A percentile compares a stretch with the other conserved stretches of the same genome.
Evolutionary conservation across 2,888 invertebrate genomes (phyloP).

Genomic region (Thereva unica): DNA sequence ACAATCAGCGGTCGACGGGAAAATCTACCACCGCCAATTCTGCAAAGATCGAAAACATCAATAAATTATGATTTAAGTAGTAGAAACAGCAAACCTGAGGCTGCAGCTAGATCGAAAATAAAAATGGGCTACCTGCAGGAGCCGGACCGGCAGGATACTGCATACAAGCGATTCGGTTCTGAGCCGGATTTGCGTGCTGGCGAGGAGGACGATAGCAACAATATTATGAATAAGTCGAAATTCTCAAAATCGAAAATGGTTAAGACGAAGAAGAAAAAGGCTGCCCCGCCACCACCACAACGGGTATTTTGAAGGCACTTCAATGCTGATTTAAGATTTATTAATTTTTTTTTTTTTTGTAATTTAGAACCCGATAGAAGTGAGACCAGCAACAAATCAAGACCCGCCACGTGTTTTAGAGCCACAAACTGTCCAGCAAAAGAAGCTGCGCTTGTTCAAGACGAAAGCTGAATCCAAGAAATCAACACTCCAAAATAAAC

Average conservation of each 20-base stretch:
- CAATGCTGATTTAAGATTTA: slow-evolving; percentile 10
- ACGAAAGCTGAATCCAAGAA: slow-evolving; percentile 70
- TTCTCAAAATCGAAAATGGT: slow-evolving; percentile 56
- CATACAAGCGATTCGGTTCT: slow-evolving; percentile 69
- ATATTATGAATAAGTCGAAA: slow-evolving; percentile 22
- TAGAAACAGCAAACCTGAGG: not conserved
- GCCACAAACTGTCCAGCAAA: slow-evolving; percentile 52
- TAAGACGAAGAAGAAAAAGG: slow-evolving; percentile 72
- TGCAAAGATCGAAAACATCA: slow-evolving; percentile 47
- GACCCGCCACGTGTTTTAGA: slow-evolving; percentile 35
- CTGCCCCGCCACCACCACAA: slow-evolving; percentile 61
- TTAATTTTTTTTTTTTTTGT: not conserved
- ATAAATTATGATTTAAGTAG: slow-evolving; percentile 31
- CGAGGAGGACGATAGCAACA: slow-evolving; percentile 40
- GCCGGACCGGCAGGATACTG: not conserved
- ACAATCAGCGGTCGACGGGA: slow-evolving; percentile 74
- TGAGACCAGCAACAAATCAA: slow-evolving; percentile 60
- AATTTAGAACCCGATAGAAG: slow-evolving; percentile 39
- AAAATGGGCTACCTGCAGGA: not conserved
- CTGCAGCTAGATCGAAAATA: not conserved
- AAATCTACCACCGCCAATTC: slow-evolving; percentile 21
- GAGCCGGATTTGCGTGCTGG: slow-evolving; percentile 68
- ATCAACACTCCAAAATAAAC: slow-evolving; percentile 5
- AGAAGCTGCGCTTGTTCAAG: slow-evolving; percentile 72
- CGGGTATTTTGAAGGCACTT: slow-evolving; percentile 13